phyloP scores from a whole-genome alignment of 2,797 vertebrate species.

The Triplophysa yarkandensis region DNA sequence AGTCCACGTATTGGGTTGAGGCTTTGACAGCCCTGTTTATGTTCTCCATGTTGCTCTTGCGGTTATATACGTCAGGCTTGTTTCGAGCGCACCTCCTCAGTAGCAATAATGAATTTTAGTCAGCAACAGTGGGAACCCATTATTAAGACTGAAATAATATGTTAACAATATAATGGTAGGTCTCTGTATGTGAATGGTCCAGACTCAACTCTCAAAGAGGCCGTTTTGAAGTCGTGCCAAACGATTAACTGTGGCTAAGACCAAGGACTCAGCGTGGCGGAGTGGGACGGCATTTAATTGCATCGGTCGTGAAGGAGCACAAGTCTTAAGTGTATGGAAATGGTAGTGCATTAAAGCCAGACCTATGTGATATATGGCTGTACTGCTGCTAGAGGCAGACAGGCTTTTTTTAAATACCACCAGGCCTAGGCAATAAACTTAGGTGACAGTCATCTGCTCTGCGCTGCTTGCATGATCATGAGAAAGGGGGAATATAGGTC shows the following conservation, averaged over 20 bases:
- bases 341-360: constrained; percentile 54
- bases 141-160: constrained; percentile 58
- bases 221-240: constrained; percentile 62
- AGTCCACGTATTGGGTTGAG: constrained; percentile 5
- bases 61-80: constrained; percentile 27
- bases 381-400: constrained; percentile 49
- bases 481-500: constrained; percentile 51
- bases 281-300: constrained; percentile 59
- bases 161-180: constrained; percentile 61
- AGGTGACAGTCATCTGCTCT: constrained; percentile 71
- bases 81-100: constrained; percentile 40
- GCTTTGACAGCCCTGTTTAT: constrained; percentile 10
- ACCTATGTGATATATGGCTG: constrained; percentile 57
- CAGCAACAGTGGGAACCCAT: constrained; percentile 50
- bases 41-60: constrained; percentile 4
- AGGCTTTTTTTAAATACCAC: constrained; percentile 67
- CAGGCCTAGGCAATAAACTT: constrained; percentile 72
- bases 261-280: constrained; percentile 47
- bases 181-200: constrained; percentile 57
- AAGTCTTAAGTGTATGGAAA: constrained; percentile 54
- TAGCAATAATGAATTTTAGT: constrained; percentile 55
- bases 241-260: constrained; percentile 59
- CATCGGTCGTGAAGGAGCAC: constrained; percentile 44
- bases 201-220: constrained; percentile 42
- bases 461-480: constrained; percentile 44